Evolutionary conservation across 2,888 invertebrate genomes (phyloP), one percentile per base, ranked within the genome.

Genomic region (Torymus aiolomorphi): DNA sequence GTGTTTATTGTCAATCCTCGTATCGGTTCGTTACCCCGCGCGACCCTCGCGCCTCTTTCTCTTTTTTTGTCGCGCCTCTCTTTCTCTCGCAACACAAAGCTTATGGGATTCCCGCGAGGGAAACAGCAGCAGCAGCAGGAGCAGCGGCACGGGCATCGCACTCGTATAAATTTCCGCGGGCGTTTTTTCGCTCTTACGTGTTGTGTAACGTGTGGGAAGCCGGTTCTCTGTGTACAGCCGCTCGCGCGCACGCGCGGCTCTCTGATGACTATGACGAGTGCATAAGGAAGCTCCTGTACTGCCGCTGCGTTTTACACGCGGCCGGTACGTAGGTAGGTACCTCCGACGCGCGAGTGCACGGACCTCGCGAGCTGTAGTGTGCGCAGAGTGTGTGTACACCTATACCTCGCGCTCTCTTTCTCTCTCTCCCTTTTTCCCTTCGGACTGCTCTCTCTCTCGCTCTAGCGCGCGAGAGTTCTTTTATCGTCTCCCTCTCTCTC

Each of bases 171-270:
- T 71, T 71, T 71, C 69, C 71, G 65, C 51, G 24, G 51, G 20
- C 59, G 59, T 57, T 77, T 71, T 76, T 71, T 52, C 52, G 12
- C 49, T 61, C 62, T 16, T 56, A 42, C 61, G 57, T 20, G 65
- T 75, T 67, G 59, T 42, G 70, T 18, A 72, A 66, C 59, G 76
- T 66, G 77, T 72, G 77, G 72, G 77, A 72, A 77, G 77, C 66
- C 71, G 66, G 66, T 66, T 70, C 51, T 56, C 67, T 13, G 42
- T 42, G 42, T 42, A 42, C 42, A 42, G 42, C 42, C 42, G 42
- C 42, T 31, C 31, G 31, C 31, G 5, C 31, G 42, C 42, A 31
- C 5, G 4, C 31, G 63, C 62, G 57, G 24, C 66, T 57, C 69
- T 18, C 67, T 61, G 76, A 76, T 69, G 69, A 54, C 76, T 76